Percentiles rank a stretch among this genome's conserved stretches.
Conservation (phyloP, 2,797 vertebrate species). For the Stomatorhinus walkeri region DNA sequence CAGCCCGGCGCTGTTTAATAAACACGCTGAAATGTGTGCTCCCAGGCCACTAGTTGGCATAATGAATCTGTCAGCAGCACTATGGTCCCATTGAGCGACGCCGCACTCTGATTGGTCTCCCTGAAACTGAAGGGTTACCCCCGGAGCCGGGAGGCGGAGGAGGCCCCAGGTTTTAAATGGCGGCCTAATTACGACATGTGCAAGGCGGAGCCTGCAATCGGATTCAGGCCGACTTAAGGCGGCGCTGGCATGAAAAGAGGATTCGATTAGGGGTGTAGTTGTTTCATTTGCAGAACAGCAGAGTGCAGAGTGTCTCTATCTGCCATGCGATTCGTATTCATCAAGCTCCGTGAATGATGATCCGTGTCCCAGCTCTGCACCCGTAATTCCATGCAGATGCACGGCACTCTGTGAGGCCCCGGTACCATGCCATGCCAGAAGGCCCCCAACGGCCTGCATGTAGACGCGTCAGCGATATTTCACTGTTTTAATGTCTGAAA, state of each 20-base stretch:
- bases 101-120: conserved; percentile 43
- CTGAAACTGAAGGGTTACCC: conserved; percentile 28
- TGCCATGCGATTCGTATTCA: conserved; percentile 62
- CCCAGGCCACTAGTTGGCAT: conserved; percentile 64
- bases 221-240: conserved; percentile 68
- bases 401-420: conserved; percentile 51
- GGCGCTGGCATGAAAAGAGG: conserved; percentile 64
- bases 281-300: conserved; percentile 66
- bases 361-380: conserved; percentile 56
- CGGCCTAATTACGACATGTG: conserved; percentile 68
- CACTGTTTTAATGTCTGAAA: background rate
- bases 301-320: conserved; percentile 60
- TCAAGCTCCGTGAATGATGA: conserved; percentile 62
- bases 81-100: conserved; percentile 26
- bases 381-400: conserved; percentile 65
- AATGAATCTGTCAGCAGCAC: conserved; percentile 49
- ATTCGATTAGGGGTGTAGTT: conserved; percentile 67
- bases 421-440: conserved; percentile 32
- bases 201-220: conserved; percentile 63
- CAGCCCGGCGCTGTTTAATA: conserved; percentile 64
- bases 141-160: background rate
- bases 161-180: conserved; percentile 53
- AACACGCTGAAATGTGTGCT: conserved; percentile 59
- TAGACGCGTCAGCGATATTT: background rate
- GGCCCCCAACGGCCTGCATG: conserved; percentile 16